Conservation (phyloP, 2,888 invertebrate genomes). For the Tortrix viridana region DNA sequence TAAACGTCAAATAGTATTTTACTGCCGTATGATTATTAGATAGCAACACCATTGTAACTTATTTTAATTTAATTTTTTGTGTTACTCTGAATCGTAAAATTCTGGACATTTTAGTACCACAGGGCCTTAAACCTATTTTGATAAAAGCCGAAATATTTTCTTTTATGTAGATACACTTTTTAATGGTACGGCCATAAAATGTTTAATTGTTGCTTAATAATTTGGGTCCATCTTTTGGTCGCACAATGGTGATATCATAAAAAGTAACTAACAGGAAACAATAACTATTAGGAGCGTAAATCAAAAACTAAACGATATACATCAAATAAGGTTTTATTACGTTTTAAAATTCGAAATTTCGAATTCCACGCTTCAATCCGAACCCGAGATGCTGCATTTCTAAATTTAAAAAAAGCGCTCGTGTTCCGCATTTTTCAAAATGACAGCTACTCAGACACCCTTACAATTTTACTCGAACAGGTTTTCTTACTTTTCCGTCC, state of each 20-base stretch:
- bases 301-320: constrained; percentile 38
- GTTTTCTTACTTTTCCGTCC: constrained; percentile 55
- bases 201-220: constrained; percentile 54
- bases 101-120: constrained; percentile 41
- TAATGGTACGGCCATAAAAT: constrained; percentile 61
- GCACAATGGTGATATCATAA: constrained; percentile 40
- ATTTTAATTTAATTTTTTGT: constrained; percentile 53
- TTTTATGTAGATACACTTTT: constrained; percentile 50
- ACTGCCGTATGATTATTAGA: constrained; percentile 70
- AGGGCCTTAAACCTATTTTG: constrained; percentile 67
- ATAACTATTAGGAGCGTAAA: constrained; percentile 45
- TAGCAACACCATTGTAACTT: constrained; percentile 49
- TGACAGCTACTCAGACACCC: constrained; percentile 37
- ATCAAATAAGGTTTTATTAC: constrained; percentile 13
- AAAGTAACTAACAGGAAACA: constrained; percentile 51
- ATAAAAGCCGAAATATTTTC: constrained; percentile 60
- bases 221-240: constrained; percentile 26
- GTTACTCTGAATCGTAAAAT: constrained; percentile 58
- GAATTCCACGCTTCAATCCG: neutral
- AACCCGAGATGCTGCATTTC: constrained; percentile 1
- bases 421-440: constrained; percentile 34
- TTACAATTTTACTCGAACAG: constrained; percentile 47
- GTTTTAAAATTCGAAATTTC: neutral
- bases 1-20: constrained; percentile 79
- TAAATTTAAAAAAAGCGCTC: constrained; percentile 21